Evolutionary conservation across 1,140 invertebrate species (phyloP), one percentile per base, ranked within the genome.

Genomic region (Periplaneta americana): DNA sequence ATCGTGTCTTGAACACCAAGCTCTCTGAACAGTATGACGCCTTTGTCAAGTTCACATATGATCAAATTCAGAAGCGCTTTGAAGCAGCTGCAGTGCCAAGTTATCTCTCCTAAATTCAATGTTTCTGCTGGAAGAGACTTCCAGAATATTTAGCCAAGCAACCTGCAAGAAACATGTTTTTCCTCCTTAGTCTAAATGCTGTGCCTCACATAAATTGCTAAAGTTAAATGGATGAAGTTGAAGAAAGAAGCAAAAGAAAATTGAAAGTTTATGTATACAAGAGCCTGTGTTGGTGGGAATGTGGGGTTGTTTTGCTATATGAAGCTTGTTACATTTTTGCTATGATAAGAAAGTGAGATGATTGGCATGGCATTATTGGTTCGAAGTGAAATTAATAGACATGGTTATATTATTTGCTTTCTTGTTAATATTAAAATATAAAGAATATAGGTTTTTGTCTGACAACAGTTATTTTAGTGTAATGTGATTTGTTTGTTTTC

Each of bases 21-120:
- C 91, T 99, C 84, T 95, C 97, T 75, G 98, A 99, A 89, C 98
- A 99, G 89, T 99, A 99, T 88, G 97, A 99, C 89, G 95, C 97
- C 85, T 99, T 99, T 89, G 96, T 98, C 32, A 98, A 97, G 89
- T 99, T 99, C 88, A 98, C 97, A 84, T 95, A 97, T 86, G 98
- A 99, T 90, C 98, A 99, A 91, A 95, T 99, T 86, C 96, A 97
- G 86, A 95, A 94, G 89, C 93, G 93, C 88, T 97, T 96, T 87
- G 93, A 95, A 89, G 89, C 89, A 82, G 87, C 88, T 84, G 88
- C 90, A 85, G 91, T 92, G 84, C 92, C 92, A 84, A 92, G 92
- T 90, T 92, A 79, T 36, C 36, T 79, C 15, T 79, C 78, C 31
- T 79, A 79, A 79, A 79, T 34, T 31, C 18, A 48, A 22, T 36